phyloP scores from a whole-genome alignment of 2,888 invertebrate species.

The Rutpela maculata region DNA sequence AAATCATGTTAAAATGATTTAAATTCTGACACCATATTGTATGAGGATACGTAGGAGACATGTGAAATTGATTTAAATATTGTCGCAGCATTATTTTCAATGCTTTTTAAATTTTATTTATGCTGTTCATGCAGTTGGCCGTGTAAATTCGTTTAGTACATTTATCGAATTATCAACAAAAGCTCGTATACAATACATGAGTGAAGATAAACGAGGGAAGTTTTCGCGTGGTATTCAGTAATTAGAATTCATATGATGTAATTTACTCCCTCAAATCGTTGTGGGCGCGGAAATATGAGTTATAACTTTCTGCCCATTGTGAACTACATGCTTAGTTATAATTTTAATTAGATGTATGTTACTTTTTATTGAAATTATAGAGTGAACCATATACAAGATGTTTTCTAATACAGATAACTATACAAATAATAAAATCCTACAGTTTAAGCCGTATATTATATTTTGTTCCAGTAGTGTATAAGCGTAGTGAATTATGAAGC shows the following conservation, averaged over 20 bases:
- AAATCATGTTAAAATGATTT: slow-evolving; percentile 41
- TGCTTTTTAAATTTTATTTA: slow-evolving; percentile 41
- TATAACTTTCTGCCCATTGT: slow-evolving; percentile 46
- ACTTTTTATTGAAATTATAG: not conserved
- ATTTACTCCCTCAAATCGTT: slow-evolving; percentile 50
- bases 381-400: not conserved
- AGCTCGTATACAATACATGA: slow-evolving; percentile 51
- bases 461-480: not conserved
- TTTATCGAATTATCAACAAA: slow-evolving; percentile 59
- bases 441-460: not conserved
- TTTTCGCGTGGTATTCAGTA: slow-evolving; percentile 53
- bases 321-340: slow-evolving; percentile 34
- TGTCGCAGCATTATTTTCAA: slow-evolving; percentile 27
- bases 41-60: slow-evolving; percentile 50
- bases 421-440: not conserved
- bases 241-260: slow-evolving; percentile 55
- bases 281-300: slow-evolving; percentile 53
- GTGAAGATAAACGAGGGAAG: slow-evolving; percentile 46
- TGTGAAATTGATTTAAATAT: slow-evolving; percentile 49
- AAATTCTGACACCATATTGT: slow-evolving; percentile 54
- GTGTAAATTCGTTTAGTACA: slow-evolving; percentile 31
- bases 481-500: not conserved
- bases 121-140: slow-evolving; percentile 21
- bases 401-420: not conserved
- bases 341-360: slow-evolving; percentile 18